Evolutionary conservation across 1,140 invertebrate genomes (phyloP), one percentile per base, ranked within the genome.

Genomic region (Eueides isabella): DNA sequence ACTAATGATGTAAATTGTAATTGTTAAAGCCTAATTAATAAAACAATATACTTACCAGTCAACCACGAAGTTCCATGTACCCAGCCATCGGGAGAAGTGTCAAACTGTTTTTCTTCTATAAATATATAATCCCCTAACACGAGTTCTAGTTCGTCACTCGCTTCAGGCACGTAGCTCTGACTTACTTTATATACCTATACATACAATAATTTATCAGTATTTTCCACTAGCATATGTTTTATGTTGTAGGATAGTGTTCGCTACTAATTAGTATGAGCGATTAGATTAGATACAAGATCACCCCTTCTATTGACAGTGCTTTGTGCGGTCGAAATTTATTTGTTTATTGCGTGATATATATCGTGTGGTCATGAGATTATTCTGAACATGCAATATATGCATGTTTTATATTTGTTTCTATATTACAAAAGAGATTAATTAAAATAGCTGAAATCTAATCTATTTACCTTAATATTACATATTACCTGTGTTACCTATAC

Each of bases 41-140:
- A 16, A 5, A 16, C 19, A 7, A 72, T 35, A 33, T 23, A 61
- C 31, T 72, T 74, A 92, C 91, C 92, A 11, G 97, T 98, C 23
- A 98, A 91, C 97, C 97, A 98, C 0, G 97, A 98, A 29, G 96
- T 96, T 28, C 97, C 97, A 85, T 96, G 95, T 1, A 97, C 96
- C 97, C 98, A 98, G 38, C 97, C 97, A 92, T 98, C 97, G 2
- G 95, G 93, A 2, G 97, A 96, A 61, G 92, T 95, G 26, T 95
- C 95, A 66, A 97, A 93, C 35, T 96, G 96, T 70, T 96, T 96
- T 73, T 95, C 95, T 78, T 95, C 95, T 48, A 98, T 94, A 88
- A 97, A 98, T 73, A 98, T 96, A 86, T 96, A 98, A 92, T 98
- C 98, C 16, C 97, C 97, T 31, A 96, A 95, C 71, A 97, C 94